These are phyloP conservation scores for Epizoanthus illoricatus DNA, from an alignment of 92 coral and sea anemone genomes.

Conservation along the genomic window DNA sequence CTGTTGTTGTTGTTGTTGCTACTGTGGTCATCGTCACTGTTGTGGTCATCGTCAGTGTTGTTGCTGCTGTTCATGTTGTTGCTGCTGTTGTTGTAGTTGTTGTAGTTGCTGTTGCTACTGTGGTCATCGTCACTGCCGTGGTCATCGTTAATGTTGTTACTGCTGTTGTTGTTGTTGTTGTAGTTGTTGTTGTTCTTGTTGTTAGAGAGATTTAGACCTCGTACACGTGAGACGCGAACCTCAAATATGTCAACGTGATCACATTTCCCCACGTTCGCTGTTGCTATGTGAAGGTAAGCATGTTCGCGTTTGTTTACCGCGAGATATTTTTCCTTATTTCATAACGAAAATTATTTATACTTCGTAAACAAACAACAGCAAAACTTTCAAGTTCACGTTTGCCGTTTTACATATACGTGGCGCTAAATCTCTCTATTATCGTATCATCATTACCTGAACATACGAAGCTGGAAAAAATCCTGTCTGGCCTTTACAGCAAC, in stretches of 20 bases:
- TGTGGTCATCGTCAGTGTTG: neutral
- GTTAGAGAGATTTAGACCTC: neutral
- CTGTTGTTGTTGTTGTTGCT: neutral
- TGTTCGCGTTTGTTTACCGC: no score
- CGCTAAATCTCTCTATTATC: neutral
- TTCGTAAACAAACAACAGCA: no score
- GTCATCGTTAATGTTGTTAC: neutral
- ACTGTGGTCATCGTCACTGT: neutral
- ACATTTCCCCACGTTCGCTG: no score
- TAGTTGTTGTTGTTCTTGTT: neutral
- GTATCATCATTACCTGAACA: conserved; percentile 65
- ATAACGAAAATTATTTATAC: no score
- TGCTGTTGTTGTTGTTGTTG: neutral
- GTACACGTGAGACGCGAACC: no score
- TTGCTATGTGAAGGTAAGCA: no score
- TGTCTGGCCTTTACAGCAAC: conserved; percentile 71
- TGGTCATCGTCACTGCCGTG: no score
- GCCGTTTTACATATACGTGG: no score
- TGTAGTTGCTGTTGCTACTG: neutral
- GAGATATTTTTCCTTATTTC: no score
- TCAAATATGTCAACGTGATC: no score
- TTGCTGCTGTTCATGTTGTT: neutral
- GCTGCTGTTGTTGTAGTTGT: neutral
- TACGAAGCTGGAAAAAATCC: conserved; percentile 97
- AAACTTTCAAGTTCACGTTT: no score